Evolutionary conservation across 2,113 vertebrate species (phyloP), one percentile per base, ranked within the genome.

Genomic region (Fukomys damarensis): DNA sequence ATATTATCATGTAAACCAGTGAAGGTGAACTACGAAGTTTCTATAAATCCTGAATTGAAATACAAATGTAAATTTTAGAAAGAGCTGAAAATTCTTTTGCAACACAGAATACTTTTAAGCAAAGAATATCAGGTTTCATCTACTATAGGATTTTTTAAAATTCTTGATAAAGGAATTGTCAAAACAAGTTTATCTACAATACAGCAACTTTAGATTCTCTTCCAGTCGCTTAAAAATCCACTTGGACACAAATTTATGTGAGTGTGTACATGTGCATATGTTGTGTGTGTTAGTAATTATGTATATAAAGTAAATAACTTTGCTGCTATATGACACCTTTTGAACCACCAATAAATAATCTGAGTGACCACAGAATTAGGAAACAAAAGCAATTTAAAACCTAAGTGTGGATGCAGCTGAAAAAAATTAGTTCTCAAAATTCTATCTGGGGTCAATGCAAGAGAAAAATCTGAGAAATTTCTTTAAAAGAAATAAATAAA

Each of bases 401-500:
- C 59, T 96, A 28, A 98, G 97, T 94, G 95, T 97, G 95, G 98
- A 97, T 82, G 91, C 93, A 90, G 3, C 87, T 93, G 82, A 97
- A 49, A 77, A 97, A 97, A 92, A 74, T 59, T 93, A 95, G 56
- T 90, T 97, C 86, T 98, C 95, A 97, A 96, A 98, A 94, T 79
- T 94, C 96, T 32, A 88, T 97, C 82, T 98, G 86, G 93, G 6
- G 41, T 81, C 85, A 92, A 94, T 86, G 94, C 3, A 54, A 96
- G 96, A 98, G 92, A 95, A 98, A 98, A 98, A 95, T 96, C 81
- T 85, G 9, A 86, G 81, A 97, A 94, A 95, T 82, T 97, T 97
- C 96, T 68, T 85, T 94, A 74, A 97, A 94, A 79, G 41, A 56
- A 86, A 83, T 95, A 83, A 94, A 83, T 61, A 89, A 98, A 94